Conservation (phyloP, 2,113 vertebrate genomes). For the Oxygymnocypris stewartii region DNA sequence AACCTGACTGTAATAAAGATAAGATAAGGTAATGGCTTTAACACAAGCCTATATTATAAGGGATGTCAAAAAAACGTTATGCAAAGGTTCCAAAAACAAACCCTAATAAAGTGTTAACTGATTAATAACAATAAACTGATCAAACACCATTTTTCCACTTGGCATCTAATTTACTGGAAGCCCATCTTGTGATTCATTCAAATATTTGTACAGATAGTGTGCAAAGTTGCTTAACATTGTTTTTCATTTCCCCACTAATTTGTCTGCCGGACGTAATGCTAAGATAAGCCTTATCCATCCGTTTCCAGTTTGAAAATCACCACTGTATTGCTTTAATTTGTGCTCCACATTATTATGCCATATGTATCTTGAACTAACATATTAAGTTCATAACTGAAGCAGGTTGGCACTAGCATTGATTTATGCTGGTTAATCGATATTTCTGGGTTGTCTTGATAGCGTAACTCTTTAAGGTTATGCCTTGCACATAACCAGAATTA, state of each 20-base stretch:
- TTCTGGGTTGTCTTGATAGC: not conserved
- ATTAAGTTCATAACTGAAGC: no score
- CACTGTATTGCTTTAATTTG: not conserved
- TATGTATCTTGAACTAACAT: not conserved
- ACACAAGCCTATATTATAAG: not conserved
- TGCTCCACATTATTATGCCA: not conserved
- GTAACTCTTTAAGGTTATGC: not conserved
- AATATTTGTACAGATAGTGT: slow-evolving; percentile 8
- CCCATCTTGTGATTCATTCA: not conserved
- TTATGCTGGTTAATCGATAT: not conserved
- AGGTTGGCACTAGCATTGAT: not conserved
- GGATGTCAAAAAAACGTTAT: not conserved
- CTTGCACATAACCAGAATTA: not conserved
- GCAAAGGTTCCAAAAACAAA: slow-evolving; percentile 3
- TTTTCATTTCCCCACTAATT: not conserved
- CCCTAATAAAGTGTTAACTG: not conserved
- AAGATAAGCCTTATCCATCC: not conserved
- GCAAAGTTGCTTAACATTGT: not conserved
- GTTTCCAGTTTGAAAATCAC: not conserved
- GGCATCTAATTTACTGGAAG: not conserved
- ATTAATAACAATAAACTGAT: not conserved
- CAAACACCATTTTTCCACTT: not conserved
- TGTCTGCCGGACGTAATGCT: not conserved
- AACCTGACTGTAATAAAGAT: not conserved
- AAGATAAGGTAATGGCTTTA: not conserved